Conservation (phyloP, 2,113 vertebrate genomes). For the Dipodomys spectabilis region DNA sequence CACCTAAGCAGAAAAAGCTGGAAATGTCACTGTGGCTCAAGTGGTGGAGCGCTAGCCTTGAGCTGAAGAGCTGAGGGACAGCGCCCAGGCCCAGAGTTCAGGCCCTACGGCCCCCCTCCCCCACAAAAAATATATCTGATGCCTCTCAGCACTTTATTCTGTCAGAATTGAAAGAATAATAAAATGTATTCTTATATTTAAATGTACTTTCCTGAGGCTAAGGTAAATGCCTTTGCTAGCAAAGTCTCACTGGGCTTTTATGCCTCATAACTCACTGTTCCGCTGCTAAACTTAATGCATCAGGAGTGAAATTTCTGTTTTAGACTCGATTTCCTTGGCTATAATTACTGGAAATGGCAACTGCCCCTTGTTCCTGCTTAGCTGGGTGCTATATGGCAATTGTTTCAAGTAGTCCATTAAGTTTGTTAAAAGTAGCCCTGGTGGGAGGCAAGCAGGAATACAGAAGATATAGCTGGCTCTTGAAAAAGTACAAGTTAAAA, state of each 20-base stretch:
- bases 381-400: not conserved
- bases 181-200: not conserved
- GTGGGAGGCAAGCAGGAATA: not conserved
- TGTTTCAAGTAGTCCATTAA: not conserved
- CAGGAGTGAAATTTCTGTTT: not conserved
- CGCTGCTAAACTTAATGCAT: not conserved
- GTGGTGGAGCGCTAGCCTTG: too few species aligned
- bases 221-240: not conserved
- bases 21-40: too few species aligned
- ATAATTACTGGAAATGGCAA: not conserved
- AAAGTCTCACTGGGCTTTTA: not conserved
- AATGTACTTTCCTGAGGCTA: not conserved
- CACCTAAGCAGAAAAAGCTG: too few species aligned
- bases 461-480: not conserved
- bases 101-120: too few species aligned
- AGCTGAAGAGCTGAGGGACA: too few species aligned
- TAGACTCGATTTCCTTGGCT: not conserved
- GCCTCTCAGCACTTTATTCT: not conserved
- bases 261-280: not conserved
- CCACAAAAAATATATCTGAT: too few species aligned
- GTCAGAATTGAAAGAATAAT: constrained; percentile 12
- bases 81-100: too few species aligned
- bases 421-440: not conserved
- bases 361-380: not conserved
- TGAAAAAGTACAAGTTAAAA: not conserved